A percentile compares a stretch with the other conserved stretches of the same genome.
Conservation (phyloP, 2,113 vertebrate genomes). For the Bos javanicus region DNA sequence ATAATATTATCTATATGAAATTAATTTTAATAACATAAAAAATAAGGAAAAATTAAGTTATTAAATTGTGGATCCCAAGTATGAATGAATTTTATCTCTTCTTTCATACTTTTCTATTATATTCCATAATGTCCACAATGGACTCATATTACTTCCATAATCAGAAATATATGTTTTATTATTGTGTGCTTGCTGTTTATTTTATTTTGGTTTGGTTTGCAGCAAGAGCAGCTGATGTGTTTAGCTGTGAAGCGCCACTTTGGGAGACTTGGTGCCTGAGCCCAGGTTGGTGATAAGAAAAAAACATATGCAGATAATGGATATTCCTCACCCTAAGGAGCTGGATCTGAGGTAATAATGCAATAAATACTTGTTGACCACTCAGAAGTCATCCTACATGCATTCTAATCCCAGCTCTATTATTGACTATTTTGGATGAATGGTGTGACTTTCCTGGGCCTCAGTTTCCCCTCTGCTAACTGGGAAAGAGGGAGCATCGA, state of each 20-base stretch:
- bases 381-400: not conserved
- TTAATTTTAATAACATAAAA: constrained; percentile 26
- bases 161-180: not conserved
- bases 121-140: not conserved
- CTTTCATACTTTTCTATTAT: not conserved
- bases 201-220: not conserved
- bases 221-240: not conserved
- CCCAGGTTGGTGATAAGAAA: not conserved
- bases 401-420: not conserved
- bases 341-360: not conserved
- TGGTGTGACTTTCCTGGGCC: not conserved
- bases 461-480: not conserved
- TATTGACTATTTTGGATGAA: not conserved
- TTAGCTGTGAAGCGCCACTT: not conserved
- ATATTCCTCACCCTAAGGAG: not conserved
- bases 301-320: not conserved
- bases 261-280: not conserved
- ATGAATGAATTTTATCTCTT: not conserved
- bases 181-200: not conserved
- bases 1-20: not conserved
- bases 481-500: not conserved
- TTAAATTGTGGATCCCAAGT: not conserved
- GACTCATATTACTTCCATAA: not conserved
- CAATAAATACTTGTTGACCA: not conserved
- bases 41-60: not conserved